Conservation (phyloP, 2,113 vertebrate genomes). For the Otus sunia region DNA sequence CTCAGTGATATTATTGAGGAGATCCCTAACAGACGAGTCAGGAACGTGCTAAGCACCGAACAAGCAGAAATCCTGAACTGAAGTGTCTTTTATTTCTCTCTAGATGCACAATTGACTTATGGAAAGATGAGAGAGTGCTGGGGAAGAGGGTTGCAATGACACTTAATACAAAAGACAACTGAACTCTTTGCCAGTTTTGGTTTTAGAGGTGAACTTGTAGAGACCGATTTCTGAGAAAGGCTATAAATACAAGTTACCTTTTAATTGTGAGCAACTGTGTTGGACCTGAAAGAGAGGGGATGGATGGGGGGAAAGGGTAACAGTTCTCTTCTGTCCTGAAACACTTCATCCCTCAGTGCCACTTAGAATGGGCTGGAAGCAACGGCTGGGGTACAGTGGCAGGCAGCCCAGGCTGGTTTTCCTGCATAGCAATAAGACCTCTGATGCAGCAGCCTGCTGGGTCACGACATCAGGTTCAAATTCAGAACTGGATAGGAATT, state of each 20-base stretch:
- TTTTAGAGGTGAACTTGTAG: background rate
- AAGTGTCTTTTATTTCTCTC: background rate
- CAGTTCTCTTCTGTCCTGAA: background rate
- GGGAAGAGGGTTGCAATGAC: background rate
- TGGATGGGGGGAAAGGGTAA: background rate
- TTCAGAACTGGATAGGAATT: background rate
- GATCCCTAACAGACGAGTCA: background rate
- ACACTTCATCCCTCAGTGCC: background rate
- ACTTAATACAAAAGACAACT: background rate
- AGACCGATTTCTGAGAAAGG: background rate
- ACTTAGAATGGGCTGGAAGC: background rate
- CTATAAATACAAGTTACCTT: background rate
- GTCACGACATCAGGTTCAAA: background rate
- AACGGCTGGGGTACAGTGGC: fast-evolving
- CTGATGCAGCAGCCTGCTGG: background rate
- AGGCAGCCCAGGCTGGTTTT: background rate
- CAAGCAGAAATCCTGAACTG: background rate
- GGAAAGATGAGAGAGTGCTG: background rate
- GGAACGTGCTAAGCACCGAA: background rate
- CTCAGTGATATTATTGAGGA: background rate
- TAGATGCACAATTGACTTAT: background rate
- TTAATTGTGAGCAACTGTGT: background rate
- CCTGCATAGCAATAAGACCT: background rate
- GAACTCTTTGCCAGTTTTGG: background rate
- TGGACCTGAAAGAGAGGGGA: background rate